phyloP scores from a whole-genome alignment of 1,140 invertebrate species.

The Grapholita molesta region DNA sequence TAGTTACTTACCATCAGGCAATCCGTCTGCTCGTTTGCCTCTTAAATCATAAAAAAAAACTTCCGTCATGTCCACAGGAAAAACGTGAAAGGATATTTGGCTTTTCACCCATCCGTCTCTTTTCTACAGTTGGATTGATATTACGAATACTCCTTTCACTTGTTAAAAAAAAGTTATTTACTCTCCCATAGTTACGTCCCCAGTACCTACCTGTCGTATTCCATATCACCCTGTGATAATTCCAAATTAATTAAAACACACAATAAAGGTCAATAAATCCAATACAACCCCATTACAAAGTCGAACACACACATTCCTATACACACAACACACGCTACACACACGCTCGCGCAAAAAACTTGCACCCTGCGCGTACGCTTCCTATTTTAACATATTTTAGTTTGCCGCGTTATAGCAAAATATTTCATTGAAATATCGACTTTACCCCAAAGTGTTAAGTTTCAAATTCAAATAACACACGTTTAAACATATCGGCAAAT shows the following conservation, averaged over 20 bases:
- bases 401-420: background rate
- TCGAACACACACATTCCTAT: constrained; percentile 20
- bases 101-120: too few species aligned
- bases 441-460: background rate
- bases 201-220: too few species aligned
- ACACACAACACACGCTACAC: constrained; percentile 51
- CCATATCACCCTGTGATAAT: background rate
- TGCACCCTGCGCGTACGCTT: constrained; percentile 47
- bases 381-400: background rate
- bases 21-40: too few species aligned
- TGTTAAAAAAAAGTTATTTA: too few species aligned
- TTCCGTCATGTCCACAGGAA: too few species aligned
- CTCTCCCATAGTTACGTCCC: too few species aligned
- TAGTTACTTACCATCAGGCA: too few species aligned
- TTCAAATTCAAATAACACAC: background rate
- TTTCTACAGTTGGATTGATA: too few species aligned
- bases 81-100: too few species aligned
- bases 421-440: background rate
- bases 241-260: background rate
- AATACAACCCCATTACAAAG: background rate
- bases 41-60: too few species aligned
- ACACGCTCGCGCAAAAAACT: constrained; percentile 67
- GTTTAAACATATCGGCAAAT: background rate
- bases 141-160: too few species aligned
- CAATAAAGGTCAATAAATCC: background rate